Conservation (phyloP, 2,888 invertebrate species). For the Chloroclysta siterata region DNA sequence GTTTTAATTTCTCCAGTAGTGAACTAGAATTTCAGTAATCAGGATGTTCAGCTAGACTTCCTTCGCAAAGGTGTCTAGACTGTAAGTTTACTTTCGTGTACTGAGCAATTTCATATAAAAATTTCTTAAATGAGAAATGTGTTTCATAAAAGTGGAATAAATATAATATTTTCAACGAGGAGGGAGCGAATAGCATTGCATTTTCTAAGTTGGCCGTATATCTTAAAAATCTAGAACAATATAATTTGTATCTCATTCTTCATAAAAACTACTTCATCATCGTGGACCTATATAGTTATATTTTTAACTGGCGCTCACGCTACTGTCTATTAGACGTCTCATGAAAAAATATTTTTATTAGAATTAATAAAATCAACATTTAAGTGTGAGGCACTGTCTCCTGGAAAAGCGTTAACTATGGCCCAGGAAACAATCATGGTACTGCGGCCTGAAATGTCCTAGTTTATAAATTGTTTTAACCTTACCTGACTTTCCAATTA, state of each 20-base stretch:
- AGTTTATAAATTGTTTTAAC: no score
- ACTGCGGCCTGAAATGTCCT: no score
- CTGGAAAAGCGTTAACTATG: no score
- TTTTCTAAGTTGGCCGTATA: conserved; percentile 16
- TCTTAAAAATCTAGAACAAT: conserved; percentile 11
- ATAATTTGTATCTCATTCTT: not conserved
- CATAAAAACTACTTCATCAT: not conserved
- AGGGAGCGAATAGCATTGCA: conserved; percentile 12
- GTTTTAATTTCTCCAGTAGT: conserved; percentile 22
- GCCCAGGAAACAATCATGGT: no score
- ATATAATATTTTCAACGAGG: conserved; percentile 24
- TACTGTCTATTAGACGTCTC: not conserved
- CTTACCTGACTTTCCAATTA: no score
- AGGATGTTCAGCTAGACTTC: conserved; percentile 21
- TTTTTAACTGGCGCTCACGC: not conserved
- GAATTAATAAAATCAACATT: no score
- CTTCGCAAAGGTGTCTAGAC: conserved; percentile 11
- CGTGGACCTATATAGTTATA: not conserved
- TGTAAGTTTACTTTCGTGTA: conserved; percentile 12
- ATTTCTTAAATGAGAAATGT: conserved; percentile 24
- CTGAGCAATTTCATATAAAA: conserved; percentile 13
- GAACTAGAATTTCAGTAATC: conserved; percentile 32
- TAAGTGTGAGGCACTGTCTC: no score
- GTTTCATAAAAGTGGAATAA: conserved; percentile 21
- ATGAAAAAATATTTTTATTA: no score